Percentiles rank a stretch among this genome's conserved stretches.
Conservation (phyloP, 1,140 invertebrate genomes). For the Drosophila albomicans region DNA sequence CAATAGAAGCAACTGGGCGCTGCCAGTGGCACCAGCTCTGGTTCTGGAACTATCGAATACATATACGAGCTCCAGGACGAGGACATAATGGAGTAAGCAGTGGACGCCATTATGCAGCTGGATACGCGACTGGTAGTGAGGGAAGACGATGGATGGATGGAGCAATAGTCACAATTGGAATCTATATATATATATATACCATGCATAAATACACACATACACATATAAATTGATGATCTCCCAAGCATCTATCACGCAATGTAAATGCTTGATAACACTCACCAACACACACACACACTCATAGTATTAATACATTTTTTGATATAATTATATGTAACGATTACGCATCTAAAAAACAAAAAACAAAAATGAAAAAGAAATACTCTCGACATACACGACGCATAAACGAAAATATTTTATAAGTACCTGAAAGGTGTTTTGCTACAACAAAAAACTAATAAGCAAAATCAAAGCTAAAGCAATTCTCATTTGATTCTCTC, state of each 20-base stretch:
- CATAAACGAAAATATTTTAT: conserved; percentile 54
- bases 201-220: conserved; percentile 8
- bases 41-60: conserved; percentile 18
- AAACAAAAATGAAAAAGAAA: neutral
- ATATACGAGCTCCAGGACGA: conserved; percentile 19
- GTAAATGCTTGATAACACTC: conserved; percentile 38
- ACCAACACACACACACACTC: conserved; percentile 8
- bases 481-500: conserved; percentile 33
- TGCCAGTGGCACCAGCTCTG: conserved; percentile 18
- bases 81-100: conserved; percentile 9
- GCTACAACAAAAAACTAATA: conserved; percentile 33
- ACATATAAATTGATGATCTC: conserved; percentile 25
- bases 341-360: neutral
- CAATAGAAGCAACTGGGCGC: conserved; percentile 58
- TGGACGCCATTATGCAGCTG: neutral
- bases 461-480: conserved; percentile 22
- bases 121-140: conserved; percentile 3
- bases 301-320: conserved; percentile 40
- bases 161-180: conserved; percentile 16
- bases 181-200: neutral
- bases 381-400: conserved; percentile 25
- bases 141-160: neutral
- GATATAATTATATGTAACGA: conserved; percentile 24
- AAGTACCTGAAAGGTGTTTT: conserved; percentile 61
- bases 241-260: conserved; percentile 20